Evolutionary conservation across 2,888 invertebrate genomes (phyloP), one percentile per base, ranked within the genome.

Genomic region (Drosophila kanekoi): DNA sequence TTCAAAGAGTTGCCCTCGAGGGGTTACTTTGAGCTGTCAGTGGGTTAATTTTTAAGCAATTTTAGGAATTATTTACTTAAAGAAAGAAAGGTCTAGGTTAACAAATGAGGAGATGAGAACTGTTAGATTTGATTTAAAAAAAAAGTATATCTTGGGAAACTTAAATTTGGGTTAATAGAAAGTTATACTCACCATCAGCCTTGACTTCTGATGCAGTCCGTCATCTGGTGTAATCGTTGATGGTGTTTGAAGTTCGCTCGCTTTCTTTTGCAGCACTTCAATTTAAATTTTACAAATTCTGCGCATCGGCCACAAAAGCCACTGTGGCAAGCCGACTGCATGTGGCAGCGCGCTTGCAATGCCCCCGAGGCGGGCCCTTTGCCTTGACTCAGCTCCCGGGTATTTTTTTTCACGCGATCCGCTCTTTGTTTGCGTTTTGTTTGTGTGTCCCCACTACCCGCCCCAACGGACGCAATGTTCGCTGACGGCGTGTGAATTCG

Each of bases 281-380:
- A 87, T 85, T 85, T 87, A 85, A 82, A 87, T 81, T 81, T 72
- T 81, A 85, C 70, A 81, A 87, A 81, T 85, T 78, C 67, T 69
- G 72, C 47, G 67, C 78, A 49, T 66, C 81, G 72, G 60, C 60
- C 67, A 40, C 73, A 67, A 65, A 51, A 71, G 44, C 41, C 47
- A 45, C 43, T 58, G 69, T 52, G 65, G 53, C 54, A 64, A 60
- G 62, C 73, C 62, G 43, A 59, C 75, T 72, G 75, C 72, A 56
- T 72, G 62, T 77, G 74, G 65, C 66, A 72, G 53, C 52, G 53
- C 49, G 16, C 16, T 28, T 47, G 23, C 28, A 66, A 54, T 59
- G 58, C 81, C 73, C 71, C 35, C 32, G 66, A 67, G 81, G 67
- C 65, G 35, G 56, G 56, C 77, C 60, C 52, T 77, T 72, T 64